phyloP scores from a whole-genome alignment of 2,113 vertebrate species.

The Psittacula cyanocephala region DNA sequence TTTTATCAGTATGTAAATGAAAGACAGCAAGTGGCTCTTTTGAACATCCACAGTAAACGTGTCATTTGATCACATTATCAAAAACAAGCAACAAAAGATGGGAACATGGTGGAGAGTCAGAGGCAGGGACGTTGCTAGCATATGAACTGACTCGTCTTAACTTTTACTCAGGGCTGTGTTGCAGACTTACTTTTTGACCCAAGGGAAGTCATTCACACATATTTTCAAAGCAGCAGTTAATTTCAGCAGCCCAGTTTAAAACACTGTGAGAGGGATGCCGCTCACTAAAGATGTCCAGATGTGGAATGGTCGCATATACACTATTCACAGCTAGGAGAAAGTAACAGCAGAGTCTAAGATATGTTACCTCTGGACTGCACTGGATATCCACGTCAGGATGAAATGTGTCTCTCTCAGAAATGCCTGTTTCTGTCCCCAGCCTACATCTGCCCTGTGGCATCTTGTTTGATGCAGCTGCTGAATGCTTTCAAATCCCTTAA shows the following conservation, averaged over 20 bases:
- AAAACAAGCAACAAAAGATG: not conserved
- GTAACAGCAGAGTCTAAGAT: not conserved
- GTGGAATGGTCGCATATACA: accelerated
- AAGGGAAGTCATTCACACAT: not conserved
- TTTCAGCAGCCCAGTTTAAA: not conserved
- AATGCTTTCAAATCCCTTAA: not conserved
- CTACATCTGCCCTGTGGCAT: not conserved
- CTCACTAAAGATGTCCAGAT: not conserved
- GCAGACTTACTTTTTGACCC: not conserved
- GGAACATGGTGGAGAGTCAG: not conserved
- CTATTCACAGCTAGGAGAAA: not conserved
- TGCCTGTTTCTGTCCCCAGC: not conserved
- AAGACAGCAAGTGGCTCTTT: not conserved
- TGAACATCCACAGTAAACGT: not conserved
- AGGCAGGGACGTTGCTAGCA: not conserved
- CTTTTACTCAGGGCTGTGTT: not conserved
- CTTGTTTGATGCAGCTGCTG: not conserved
- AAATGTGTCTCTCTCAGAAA: not conserved
- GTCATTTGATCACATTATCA: not conserved
- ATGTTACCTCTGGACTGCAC: not conserved
- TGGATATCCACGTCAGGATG: not conserved
- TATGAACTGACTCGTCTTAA: not conserved
- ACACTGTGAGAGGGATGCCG: not conserved
- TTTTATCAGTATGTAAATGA: conserved; percentile 30
- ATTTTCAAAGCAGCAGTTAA: not conserved